These are phyloP conservation scores for Plectrocnemia conspersa DNA, from an alignment of 1,140 invertebrate species.

Conservation along the genomic window DNA sequence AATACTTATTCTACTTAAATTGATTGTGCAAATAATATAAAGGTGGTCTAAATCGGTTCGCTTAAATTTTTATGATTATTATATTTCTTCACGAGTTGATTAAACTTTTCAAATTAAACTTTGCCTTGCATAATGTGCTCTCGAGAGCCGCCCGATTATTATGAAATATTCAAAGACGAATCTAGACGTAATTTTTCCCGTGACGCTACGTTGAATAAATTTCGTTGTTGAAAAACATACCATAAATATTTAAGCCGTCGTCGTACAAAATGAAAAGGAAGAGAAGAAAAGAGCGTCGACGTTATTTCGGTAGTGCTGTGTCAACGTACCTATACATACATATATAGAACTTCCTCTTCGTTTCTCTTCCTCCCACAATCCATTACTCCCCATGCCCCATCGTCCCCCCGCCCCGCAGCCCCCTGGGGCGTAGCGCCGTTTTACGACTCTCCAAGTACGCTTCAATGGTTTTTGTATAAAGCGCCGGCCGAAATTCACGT, in stretches of 20 bases:
- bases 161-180: no score
- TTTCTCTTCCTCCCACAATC: constrained; percentile 13
- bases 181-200: no score
- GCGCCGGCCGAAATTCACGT: constrained; percentile 9
- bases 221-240: not conserved
- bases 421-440: constrained; percentile 14
- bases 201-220: not conserved
- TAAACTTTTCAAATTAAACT: no score
- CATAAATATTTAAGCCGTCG: constrained; percentile 2
- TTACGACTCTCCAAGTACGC: constrained; percentile 31
- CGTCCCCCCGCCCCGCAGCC: constrained; percentile 7
- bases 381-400: constrained; percentile 13
- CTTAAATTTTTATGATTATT: no score
- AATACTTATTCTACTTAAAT: no score
- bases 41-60: no score
- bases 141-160: no score
- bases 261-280: not conserved
- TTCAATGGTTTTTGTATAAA: constrained; percentile 27
- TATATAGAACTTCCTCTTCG: no score
- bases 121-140: no score
- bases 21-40: no score
- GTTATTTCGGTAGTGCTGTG: constrained; percentile 23
- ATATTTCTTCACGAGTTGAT: no score
- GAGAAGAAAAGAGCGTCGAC: not conserved
- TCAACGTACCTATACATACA: constrained; percentile 27